A percentile compares a stretch with the other conserved stretches of the same genome.
phyloP scores from a whole-genome alignment of 2,888 invertebrate species.

The Parapristionchus giblindavisi region DNA sequence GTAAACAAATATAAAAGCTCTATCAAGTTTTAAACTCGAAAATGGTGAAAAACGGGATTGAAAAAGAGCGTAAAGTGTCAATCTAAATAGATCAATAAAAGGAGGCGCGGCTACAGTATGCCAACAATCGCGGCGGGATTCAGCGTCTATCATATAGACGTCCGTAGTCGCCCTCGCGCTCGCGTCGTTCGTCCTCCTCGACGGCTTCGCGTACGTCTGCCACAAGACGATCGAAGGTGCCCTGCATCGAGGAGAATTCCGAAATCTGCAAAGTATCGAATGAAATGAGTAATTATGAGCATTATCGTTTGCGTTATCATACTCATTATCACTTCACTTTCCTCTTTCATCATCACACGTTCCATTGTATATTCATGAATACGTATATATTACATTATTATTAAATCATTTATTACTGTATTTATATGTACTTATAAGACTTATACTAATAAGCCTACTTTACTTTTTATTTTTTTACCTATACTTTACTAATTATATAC shows the following conservation, averaged over 20 bases:
- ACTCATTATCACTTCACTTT: no score
- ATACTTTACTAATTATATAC: no score
- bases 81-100: not conserved
- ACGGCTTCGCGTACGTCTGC: conserved; percentile 11
- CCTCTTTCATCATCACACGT: no score
- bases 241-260: conserved; percentile 34
- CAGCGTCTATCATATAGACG: no score
- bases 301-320: not conserved
- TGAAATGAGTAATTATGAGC: not conserved
- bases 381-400: no score
- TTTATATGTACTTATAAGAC: no score
- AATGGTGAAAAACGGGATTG: not conserved
- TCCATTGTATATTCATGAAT: no score
- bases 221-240: conserved; percentile 39
- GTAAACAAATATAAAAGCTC: not conserved
- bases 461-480: no score
- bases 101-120: not conserved
- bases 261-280: conserved; percentile 32
- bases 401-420: no score
- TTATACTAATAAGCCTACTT: no score
- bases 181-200: conserved; percentile 31
- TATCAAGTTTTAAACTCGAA: not conserved
- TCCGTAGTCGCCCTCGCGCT: conserved; percentile 23
- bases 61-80: not conserved
- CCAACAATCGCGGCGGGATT: not conserved